Conservation (phyloP, 2,888 invertebrate species). For the Hypselothyrea guttata region DNA sequence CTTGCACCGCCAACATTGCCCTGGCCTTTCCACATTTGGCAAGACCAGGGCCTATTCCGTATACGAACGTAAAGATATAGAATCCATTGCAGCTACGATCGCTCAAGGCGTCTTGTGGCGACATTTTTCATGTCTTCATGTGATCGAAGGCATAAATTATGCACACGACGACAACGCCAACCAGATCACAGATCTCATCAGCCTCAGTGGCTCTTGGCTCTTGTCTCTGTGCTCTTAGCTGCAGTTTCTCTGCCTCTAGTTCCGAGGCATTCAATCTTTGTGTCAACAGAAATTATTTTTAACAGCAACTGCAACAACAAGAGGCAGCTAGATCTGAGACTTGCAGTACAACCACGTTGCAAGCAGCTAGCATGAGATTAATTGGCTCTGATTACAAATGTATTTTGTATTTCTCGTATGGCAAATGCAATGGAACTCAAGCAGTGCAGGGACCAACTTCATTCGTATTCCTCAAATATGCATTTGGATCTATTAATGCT, state of each 20-base stretch:
- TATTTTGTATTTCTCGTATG: conserved; percentile 59
- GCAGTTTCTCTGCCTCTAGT: conserved; percentile 1
- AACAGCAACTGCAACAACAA: conserved; percentile 64
- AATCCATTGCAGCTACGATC: conserved; percentile 33
- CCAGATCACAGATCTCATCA: conserved; percentile 52
- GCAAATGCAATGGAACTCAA: conserved; percentile 45
- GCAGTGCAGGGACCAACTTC: conserved; percentile 7
- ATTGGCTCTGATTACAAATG: conserved; percentile 74
- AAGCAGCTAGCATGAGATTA: conserved; percentile 55
- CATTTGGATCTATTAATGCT: conserved; percentile 72
- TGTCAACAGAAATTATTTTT: conserved; percentile 78
- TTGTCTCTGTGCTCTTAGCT: too few species aligned
- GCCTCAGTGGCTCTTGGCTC: too few species aligned
- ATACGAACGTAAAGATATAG: conserved; percentile 40
- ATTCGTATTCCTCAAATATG: conserved; percentile 67
- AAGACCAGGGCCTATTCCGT: conserved; percentile 41
- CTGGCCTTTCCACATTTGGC: conserved; percentile 60
- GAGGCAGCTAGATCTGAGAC: conserved; percentile 6
- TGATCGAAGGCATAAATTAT: conserved; percentile 78
- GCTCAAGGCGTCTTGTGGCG: conserved; percentile 71
- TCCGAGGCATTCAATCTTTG: conserved; percentile 70
- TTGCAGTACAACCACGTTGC: conserved; percentile 26
- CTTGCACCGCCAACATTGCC: background rate
- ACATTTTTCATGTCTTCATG: conserved; percentile 77
- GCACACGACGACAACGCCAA: conserved; percentile 36